A percentile compares a stretch with the other conserved stretches of the same genome.
phyloP scores from a whole-genome alignment of 2,888 invertebrate genomes.

The Anoncus sp. region DNA sequence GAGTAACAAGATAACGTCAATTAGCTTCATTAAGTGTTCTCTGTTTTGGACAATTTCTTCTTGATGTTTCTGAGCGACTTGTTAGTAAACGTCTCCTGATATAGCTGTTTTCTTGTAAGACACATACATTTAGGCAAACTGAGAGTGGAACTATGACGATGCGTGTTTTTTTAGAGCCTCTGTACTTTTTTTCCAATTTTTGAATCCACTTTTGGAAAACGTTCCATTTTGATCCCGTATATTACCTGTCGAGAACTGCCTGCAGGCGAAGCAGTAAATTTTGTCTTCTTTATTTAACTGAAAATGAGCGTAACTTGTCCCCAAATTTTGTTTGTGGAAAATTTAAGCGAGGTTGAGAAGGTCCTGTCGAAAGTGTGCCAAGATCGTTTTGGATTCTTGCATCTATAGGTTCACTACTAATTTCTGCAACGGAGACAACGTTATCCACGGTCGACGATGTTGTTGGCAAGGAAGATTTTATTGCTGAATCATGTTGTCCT shows the following conservation, averaged over 20 bases:
- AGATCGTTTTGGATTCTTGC: too few species aligned
- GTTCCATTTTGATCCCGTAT: constrained; percentile 3
- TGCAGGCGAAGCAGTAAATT: neutral
- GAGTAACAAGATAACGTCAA: neutral
- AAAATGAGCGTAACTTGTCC: too few species aligned
- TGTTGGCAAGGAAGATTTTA: too few species aligned
- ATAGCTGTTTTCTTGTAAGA: neutral
- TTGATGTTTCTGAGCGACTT: neutral
- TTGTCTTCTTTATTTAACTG: neutral
- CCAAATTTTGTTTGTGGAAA: too few species aligned
- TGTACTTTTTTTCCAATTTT: neutral
- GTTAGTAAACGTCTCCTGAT: neutral
- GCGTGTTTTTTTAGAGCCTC: neutral
- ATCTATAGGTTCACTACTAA: too few species aligned
- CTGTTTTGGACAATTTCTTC: neutral
- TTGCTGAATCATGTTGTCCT: too few species aligned
- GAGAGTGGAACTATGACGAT: neutral
- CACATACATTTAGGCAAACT: neutral
- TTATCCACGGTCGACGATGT: too few species aligned
- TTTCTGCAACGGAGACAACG: too few species aligned
- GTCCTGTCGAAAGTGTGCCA: too few species aligned
- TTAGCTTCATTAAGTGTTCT: neutral
- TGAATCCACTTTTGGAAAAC: neutral
- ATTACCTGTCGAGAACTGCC: neutral
- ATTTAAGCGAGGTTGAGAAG: too few species aligned